Conservation (phyloP, 2,888 invertebrate genomes). For the Sepiola atlantica region DNA sequence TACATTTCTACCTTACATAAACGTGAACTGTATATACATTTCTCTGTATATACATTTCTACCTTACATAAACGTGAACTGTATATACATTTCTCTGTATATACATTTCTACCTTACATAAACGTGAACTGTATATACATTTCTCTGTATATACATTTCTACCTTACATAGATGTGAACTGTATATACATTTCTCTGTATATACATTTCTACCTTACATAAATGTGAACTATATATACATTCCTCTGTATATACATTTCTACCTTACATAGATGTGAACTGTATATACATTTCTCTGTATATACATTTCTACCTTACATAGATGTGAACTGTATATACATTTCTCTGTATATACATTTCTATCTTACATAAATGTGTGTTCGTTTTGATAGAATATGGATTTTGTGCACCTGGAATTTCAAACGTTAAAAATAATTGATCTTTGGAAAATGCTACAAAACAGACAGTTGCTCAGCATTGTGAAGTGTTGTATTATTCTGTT, state of each 20-base stretch:
- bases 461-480: not conserved
- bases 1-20: not conserved
- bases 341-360: slow-evolving; percentile 32
- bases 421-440: not conserved
- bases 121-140: no score
- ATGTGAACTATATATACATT: no score
- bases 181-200: no score
- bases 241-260: slow-evolving; percentile 12
- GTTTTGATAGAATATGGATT: slow-evolving; percentile 15
- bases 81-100: no score
- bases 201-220: not conserved
- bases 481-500: not conserved
- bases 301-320: not conserved
- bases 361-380: not conserved
- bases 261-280: not conserved
- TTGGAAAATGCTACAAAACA: not conserved
- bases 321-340: no score
- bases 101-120: not conserved
- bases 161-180: not conserved
- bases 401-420: not conserved
- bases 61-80: not conserved
- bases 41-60: slow-evolving; percentile 12
- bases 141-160: slow-evolving; percentile 12
- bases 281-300: no score
- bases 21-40: no score